Conservation (phyloP, 2,113 vertebrate species). For the Hemiprocne comata region DNA sequence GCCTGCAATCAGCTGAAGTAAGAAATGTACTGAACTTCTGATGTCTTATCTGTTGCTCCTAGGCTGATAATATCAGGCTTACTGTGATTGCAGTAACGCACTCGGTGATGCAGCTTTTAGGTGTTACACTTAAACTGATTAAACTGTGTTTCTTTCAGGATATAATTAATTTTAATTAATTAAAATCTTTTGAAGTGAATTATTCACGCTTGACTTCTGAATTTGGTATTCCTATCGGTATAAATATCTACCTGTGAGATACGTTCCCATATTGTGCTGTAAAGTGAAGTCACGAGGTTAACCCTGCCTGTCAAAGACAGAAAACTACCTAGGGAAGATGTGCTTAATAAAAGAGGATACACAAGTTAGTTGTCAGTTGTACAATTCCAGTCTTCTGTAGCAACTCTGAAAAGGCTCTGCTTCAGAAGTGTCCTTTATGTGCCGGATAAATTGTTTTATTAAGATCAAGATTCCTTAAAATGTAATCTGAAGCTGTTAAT, state of each 20-base stretch:
- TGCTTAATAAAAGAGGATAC: background rate
- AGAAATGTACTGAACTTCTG: background rate
- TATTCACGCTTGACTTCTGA: background rate
- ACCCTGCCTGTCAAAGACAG: background rate
- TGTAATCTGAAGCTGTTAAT: background rate
- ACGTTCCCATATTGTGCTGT: background rate
- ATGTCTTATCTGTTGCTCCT: background rate
- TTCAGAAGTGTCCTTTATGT: background rate
- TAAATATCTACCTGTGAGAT: background rate
- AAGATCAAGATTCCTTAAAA: background rate
- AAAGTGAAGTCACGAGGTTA: background rate
- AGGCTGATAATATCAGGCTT: background rate
- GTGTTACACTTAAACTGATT: background rate
- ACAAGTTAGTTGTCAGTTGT: background rate
- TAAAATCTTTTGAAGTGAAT: background rate
- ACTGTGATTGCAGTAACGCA: background rate
- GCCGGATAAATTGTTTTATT: background rate
- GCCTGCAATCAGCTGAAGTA: background rate
- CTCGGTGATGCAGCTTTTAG: background rate
- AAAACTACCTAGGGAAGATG: background rate
- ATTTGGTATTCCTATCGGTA: background rate
- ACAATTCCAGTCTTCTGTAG: background rate
- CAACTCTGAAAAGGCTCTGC: background rate
- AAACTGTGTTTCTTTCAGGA: background rate
- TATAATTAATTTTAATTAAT: background rate